These are phyloP conservation scores for Benthosema pterotum DNA, from an alignment of 2,797 vertebrate genomes.

Conservation along the genomic window DNA sequence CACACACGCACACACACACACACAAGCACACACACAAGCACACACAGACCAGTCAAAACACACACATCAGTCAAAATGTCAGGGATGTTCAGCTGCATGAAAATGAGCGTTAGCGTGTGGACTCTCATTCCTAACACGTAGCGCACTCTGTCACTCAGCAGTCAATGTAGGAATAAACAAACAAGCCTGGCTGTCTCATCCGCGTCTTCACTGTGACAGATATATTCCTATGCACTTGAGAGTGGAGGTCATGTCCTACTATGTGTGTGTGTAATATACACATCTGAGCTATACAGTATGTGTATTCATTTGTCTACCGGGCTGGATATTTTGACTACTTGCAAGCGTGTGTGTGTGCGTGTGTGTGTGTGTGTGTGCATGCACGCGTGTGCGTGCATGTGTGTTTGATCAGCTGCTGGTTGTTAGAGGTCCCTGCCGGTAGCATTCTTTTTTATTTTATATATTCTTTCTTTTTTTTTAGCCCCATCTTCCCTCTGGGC, in stretches of 20 bases:
- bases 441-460: constrained; percentile 12
- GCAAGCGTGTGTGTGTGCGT: constrained; percentile 6
- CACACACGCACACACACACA: background rate
- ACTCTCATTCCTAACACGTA: constrained; percentile 40
- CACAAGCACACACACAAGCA: background rate
- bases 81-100: constrained; percentile 23
- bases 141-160: constrained; percentile 35
- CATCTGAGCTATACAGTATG: no score
- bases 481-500: constrained; percentile 16
- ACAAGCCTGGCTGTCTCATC: constrained; percentile 26
- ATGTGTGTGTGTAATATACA: no score
- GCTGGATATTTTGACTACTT: no score
- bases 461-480: no score
- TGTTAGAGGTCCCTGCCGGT: constrained; percentile 30
- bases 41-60: constrained; percentile 12
- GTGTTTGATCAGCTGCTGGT: constrained; percentile 54
- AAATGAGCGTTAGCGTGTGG: constrained; percentile 13
- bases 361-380: constrained; percentile 31
- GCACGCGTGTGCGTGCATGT: no score
- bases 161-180: constrained; percentile 38
- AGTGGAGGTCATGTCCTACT: no score
- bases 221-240: background rate
- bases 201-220: constrained; percentile 11
- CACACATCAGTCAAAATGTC: constrained; percentile 28
- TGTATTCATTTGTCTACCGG: no score